Percentiles rank a stretch among this genome's conserved stretches.
phyloP scores from a whole-genome alignment of 2,888 invertebrate species.

The Morinoia aosen region DNA sequence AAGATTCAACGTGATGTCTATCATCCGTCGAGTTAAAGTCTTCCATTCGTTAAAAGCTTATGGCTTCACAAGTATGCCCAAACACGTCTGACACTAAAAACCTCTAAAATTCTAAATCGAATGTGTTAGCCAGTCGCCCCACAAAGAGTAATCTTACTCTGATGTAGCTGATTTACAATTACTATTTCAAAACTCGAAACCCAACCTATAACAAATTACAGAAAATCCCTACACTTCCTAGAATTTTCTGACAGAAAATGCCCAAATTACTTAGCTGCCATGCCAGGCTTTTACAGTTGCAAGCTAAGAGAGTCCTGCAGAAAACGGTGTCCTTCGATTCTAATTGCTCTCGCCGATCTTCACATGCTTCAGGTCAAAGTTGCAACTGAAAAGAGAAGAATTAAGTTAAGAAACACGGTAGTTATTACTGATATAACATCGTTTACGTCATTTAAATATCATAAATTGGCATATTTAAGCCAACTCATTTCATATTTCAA shows the following conservation, averaged over 20 bases:
- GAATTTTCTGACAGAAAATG: neutral
- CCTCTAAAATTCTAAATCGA: too few relatives aligned
- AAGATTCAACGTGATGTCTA: neutral
- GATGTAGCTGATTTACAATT: neutral
- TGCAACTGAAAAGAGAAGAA: neutral
- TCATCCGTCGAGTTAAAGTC: too few relatives aligned
- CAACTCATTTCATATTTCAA: neutral
- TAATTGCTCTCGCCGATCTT: neutral
- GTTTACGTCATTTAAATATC: neutral
- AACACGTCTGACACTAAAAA: neutral
- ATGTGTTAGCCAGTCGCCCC: neutral
- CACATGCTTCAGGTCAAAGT: constrained; percentile 42
- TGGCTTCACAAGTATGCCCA: neutral
- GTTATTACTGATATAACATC: neutral
- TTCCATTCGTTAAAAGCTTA: neutral
- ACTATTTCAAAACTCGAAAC: neutral
- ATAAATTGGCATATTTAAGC: neutral
- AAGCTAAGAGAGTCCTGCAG: neutral
- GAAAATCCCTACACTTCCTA: neutral
- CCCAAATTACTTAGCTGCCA: neutral
- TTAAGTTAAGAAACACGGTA: neutral
- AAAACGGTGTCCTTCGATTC: neutral
- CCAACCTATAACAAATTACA: neutral
- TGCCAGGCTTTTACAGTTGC: neutral
- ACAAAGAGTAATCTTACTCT: neutral